A percentile compares a stretch with the other conserved stretches of the same genome.
phyloP scores from a whole-genome alignment of 2,797 vertebrate genomes.

The Falco peregrinus region DNA sequence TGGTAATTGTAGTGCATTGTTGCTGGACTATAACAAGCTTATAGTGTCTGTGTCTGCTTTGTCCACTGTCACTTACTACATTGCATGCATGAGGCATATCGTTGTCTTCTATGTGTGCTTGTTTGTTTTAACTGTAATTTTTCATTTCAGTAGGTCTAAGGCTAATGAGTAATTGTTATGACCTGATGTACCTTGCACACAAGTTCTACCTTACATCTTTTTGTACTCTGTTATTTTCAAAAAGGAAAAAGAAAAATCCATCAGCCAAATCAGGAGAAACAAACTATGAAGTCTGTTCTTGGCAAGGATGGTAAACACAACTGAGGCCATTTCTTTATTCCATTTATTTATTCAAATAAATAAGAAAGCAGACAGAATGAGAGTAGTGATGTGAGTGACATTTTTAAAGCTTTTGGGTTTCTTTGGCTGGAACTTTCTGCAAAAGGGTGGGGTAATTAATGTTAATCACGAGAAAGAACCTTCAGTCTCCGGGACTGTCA shows the following conservation, averaged over 20 bases:
- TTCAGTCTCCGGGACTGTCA: neutral
- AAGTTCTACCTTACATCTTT: neutral
- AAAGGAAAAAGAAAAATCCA: neutral
- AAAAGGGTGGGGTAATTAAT: neutral
- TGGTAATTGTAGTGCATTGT: neutral
- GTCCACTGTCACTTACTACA: neutral
- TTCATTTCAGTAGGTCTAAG: neutral
- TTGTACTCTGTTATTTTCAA: neutral
- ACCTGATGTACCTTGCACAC: neutral
- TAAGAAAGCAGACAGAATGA: neutral
- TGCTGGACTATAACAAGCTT: neutral
- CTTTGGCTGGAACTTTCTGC: neutral
- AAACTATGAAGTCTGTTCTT: neutral
- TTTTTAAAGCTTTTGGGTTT: constrained; percentile 13
- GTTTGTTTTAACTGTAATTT: constrained; percentile 4
- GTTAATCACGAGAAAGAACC: neutral
- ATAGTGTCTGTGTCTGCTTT: neutral
- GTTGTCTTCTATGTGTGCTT: neutral
- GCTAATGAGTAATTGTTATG: neutral
- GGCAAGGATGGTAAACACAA: neutral
- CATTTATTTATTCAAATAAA: neutral
- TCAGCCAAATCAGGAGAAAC: neutral
- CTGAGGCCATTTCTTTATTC: neutral
- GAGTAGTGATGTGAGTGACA: neutral
- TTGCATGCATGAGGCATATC: neutral